Evolutionary conservation across 2,113 vertebrate species (phyloP).

Genomic region (Felis chaus): DNA sequence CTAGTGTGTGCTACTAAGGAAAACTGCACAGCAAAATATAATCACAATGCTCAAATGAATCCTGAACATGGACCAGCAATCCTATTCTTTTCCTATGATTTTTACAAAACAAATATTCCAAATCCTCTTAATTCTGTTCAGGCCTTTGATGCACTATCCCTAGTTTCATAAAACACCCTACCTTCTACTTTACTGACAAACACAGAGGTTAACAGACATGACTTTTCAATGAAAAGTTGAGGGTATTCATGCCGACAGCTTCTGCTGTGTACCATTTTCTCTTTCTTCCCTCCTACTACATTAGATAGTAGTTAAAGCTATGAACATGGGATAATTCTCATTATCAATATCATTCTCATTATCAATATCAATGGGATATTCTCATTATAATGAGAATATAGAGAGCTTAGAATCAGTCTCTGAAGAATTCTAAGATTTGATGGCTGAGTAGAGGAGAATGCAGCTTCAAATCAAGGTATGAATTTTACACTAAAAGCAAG

Average conservation of each 20-base stretch:
- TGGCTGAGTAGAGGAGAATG: background rate
- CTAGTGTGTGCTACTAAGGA: background rate
- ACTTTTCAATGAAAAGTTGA: background rate
- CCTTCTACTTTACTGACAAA: slow-evolving; percentile 12
- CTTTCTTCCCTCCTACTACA: background rate
- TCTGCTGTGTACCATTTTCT: background rate
- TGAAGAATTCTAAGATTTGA: slow-evolving; percentile 21
- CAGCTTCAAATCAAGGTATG: slow-evolving; percentile 27
- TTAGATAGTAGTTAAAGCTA: background rate
- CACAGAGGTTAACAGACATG: background rate
- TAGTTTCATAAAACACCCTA: background rate
- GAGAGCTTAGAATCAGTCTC: background rate
- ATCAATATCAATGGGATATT: no score
- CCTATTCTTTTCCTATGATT: background rate
- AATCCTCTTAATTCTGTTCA: background rate
- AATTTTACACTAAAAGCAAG: slow-evolving; percentile 3
- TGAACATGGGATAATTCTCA: background rate
- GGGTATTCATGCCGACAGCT: background rate
- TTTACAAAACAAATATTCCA: background rate
- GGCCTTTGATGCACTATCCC: background rate
- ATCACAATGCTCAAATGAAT: background rate
- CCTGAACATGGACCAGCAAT: background rate
- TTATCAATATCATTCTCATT: background rate
- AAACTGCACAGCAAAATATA: background rate
- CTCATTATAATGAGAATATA: background rate